Conservation (phyloP, 64 coral and sea anemone genomes). For the Dendrophyllia cribrosa region DNA sequence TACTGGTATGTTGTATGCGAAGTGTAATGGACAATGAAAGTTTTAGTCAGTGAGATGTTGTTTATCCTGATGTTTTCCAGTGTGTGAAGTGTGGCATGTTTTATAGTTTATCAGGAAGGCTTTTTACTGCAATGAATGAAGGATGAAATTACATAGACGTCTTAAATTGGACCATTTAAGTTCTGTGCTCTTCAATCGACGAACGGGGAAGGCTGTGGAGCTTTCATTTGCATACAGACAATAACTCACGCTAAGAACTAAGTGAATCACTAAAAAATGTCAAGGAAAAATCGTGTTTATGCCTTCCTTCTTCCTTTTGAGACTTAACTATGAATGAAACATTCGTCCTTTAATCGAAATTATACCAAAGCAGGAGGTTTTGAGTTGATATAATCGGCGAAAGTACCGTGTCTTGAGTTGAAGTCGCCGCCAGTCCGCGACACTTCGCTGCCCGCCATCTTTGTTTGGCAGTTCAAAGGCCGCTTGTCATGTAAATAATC, state of each 20-base stretch:
- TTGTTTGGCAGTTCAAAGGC: conserved; percentile 23
- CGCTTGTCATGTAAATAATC: conserved; percentile 5
- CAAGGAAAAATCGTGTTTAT: background rate
- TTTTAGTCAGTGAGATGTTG: background rate
- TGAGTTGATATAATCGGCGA: background rate
- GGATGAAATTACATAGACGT: background rate
- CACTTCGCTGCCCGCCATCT: background rate
- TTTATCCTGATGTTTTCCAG: no score
- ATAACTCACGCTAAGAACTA: background rate
- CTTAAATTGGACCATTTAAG: background rate
- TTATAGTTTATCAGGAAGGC: background rate
- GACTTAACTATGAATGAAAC: background rate
- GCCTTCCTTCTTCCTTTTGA: background rate
- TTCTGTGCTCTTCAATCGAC: background rate
- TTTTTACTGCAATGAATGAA: background rate
- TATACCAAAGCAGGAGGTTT: background rate
- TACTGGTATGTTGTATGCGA: background rate
- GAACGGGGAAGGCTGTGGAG: background rate
- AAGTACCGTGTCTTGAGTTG: background rate
- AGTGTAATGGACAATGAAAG: background rate
- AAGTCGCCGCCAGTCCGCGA: background rate
- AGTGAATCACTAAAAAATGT: background rate
- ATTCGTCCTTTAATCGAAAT: background rate
- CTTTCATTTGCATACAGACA: background rate
- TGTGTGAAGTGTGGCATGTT: background rate